A percentile compares a stretch with the other conserved stretches of the same genome.
Conservation (phyloP, 2,797 vertebrate genomes). For the Pampus argenteus region DNA sequence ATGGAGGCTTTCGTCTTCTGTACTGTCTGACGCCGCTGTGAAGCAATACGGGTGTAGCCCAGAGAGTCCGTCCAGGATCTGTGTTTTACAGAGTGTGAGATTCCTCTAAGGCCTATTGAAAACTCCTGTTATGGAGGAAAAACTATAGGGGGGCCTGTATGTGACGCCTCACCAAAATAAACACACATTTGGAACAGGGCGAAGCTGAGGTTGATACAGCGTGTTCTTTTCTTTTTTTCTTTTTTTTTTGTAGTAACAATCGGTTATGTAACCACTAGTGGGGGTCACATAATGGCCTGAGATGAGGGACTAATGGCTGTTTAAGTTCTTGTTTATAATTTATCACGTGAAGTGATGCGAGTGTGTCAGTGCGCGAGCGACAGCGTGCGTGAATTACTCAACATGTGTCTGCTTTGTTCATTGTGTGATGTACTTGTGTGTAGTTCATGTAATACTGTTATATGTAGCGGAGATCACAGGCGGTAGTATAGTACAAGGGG, state of each 20-base stretch:
- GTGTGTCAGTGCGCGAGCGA: slow-evolving; percentile 8
- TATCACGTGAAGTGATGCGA: background rate
- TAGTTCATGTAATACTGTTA: slow-evolving; percentile 10
- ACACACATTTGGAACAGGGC: slow-evolving; percentile 60
- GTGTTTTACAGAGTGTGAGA: slow-evolving; percentile 55
- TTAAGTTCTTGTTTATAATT: slow-evolving; percentile 19
- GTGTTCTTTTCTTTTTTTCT: no score
- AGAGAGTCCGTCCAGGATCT: slow-evolving; percentile 33
- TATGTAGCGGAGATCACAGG: slow-evolving; percentile 41
- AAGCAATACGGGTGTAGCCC: slow-evolving; percentile 61
- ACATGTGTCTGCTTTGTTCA: slow-evolving; percentile 21
- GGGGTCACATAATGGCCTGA: slow-evolving; percentile 27
- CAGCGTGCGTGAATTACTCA: slow-evolving; percentile 10
- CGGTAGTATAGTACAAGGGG: background rate
- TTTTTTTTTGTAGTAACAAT: no score
- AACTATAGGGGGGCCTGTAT: slow-evolving; percentile 46
- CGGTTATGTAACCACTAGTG: slow-evolving; percentile 43
- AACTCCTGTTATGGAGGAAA: slow-evolving; percentile 46
- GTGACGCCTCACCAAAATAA: slow-evolving; percentile 58
- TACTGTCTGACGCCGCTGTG: slow-evolving; percentile 33
- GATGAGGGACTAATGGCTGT: slow-evolving; percentile 4
- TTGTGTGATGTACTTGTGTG: slow-evolving; percentile 12
- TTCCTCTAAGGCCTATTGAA: slow-evolving; percentile 53
- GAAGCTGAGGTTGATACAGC: slow-evolving; percentile 47
- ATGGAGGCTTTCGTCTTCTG: slow-evolving; percentile 35